Percentiles rank a stretch among this genome's conserved stretches.
Evolutionary conservation across 2,888 invertebrate genomes (phyloP).

Genomic region (Tetanocera ferruginea): DNA sequence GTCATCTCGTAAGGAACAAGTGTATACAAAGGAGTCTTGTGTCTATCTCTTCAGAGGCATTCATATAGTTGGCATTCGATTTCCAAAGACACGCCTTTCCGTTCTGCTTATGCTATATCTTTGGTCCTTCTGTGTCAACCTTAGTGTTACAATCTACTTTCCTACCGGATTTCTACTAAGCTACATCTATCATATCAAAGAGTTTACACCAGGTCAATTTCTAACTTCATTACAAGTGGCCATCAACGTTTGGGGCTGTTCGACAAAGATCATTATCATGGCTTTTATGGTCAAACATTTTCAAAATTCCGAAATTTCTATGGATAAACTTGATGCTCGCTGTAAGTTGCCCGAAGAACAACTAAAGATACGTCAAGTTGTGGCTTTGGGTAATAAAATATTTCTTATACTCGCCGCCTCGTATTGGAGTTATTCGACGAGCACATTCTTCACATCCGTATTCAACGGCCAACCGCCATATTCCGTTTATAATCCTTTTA

Average conservation of each 20-base stretch:
- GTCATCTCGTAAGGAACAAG: not conserved
- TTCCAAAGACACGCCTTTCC: not conserved
- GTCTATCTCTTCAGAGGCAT: conserved; percentile 39
- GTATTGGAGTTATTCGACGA: conserved; percentile 52
- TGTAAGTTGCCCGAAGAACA: conserved; percentile 49
- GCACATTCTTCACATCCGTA: conserved; percentile 50
- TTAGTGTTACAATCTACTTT: conserved; percentile 33
- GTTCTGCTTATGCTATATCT: conserved; percentile 3
- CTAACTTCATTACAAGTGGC: conserved; percentile 58
- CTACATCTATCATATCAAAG: conserved; percentile 51
- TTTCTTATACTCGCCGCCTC: conserved; percentile 49
- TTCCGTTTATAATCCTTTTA: conserved; percentile 56
- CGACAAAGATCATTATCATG: conserved; percentile 55
- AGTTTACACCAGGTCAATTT: conserved; percentile 54
- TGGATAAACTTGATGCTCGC: conserved; percentile 55
- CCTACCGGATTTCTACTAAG: conserved; percentile 45
- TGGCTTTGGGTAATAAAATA: conserved; percentile 50
- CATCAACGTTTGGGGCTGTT: conserved; percentile 56
- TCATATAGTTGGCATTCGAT: conserved; percentile 30
- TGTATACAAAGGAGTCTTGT: conserved; percentile 32
- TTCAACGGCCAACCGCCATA: conserved; percentile 54
- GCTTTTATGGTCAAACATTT: conserved; percentile 49
- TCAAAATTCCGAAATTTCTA: conserved; percentile 48
- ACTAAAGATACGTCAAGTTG: conserved; percentile 45
- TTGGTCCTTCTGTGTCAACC: conserved; percentile 37